Base-by-base conservation (phyloP, 2,888 invertebrate genomes). In the Saturnia pavonia region DNA sequence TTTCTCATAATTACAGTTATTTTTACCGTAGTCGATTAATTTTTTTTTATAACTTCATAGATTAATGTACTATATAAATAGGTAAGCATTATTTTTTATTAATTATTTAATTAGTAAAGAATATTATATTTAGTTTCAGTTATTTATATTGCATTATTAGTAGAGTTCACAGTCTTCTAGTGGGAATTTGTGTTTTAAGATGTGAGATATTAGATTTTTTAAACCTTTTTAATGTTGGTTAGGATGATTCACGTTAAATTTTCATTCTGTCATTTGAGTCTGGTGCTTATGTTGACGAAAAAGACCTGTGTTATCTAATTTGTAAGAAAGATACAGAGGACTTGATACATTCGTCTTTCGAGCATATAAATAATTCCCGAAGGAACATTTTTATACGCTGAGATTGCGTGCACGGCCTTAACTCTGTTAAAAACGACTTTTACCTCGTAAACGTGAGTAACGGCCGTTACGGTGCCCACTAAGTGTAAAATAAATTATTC, bases 361-460 rank as follows among this genome's bases (percentile, higher is more conserved):
- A 77, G 75, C 77, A 81, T 81, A 85, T 88, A 87, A 88, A 88
- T 89, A 86, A 88, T 87, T 85, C 85, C 69, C 67, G 68, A 67
- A 70, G 78, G 78, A 80, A 82, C 82, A 82, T 84, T 86, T 83
- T 85, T 81, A 79, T 81, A 78, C 76, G 82, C 83, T 73, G 88
- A 89, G 92, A 90, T 91, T 91, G 89, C 88, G 89, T 88, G 85
- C 81, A 72, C 81, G 77, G 80, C 80, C 76, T 76, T 88, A 87
- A 89, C 90, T 89, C 88, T 88, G 85, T 91, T 88, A 88, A 88
- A 84, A 88, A 87, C 85, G 88, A 86, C 87, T 88, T 86, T 81
- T 83, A 79, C 83, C 85, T 90, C 89, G 89, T 89, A 91, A 90
- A 91, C 85, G 89, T 90, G 88, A 90, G 80, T 87, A 87, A 90